These are phyloP conservation scores for Coenobita brevimanus DNA, from an alignment of 1,140 invertebrate species.

Conservation along the genomic window DNA sequence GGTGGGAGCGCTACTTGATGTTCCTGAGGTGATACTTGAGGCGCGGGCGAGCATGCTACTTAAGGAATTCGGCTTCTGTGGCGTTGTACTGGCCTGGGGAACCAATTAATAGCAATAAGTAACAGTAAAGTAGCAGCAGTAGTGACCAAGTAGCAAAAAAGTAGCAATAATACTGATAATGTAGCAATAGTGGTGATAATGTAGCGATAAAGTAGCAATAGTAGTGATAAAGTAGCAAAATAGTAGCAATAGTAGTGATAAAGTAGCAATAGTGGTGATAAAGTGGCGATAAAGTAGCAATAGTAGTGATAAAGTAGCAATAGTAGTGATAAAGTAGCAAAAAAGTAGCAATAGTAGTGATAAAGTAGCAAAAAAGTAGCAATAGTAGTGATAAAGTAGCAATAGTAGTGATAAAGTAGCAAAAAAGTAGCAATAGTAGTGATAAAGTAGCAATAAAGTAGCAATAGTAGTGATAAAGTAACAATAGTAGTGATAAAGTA, in stretches of 20 bases:
- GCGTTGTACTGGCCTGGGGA: slow-evolving; percentile 74
- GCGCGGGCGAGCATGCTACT: slow-evolving; percentile 79
- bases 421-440: too few relatives aligned
- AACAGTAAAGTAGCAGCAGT: background rate
- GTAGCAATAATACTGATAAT: slow-evolving; percentile 71
- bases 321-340: too few relatives aligned
- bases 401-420: too few relatives aligned
- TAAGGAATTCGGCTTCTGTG: slow-evolving; percentile 79
- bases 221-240: slow-evolving; percentile 39
- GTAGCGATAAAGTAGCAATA: background rate
- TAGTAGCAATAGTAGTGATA: slow-evolving; percentile 71
- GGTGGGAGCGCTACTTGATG: slow-evolving; percentile 75
- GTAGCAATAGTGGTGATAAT: background rate
- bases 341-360: too few relatives aligned
- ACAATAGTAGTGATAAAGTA: too few relatives aligned
- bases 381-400: too few relatives aligned
- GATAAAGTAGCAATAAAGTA: too few relatives aligned
- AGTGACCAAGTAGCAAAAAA: slow-evolving; percentile 70
- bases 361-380: too few relatives aligned
- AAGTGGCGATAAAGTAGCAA: background rate
- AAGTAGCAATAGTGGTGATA: too few relatives aligned
- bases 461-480: too few relatives aligned
- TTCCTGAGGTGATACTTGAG: slow-evolving; percentile 78
- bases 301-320: too few relatives aligned
- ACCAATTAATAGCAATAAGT: background rate